These are phyloP conservation scores for Drosophila insularis DNA, from an alignment of 1,140 invertebrate genomes.

Conservation along the genomic window DNA sequence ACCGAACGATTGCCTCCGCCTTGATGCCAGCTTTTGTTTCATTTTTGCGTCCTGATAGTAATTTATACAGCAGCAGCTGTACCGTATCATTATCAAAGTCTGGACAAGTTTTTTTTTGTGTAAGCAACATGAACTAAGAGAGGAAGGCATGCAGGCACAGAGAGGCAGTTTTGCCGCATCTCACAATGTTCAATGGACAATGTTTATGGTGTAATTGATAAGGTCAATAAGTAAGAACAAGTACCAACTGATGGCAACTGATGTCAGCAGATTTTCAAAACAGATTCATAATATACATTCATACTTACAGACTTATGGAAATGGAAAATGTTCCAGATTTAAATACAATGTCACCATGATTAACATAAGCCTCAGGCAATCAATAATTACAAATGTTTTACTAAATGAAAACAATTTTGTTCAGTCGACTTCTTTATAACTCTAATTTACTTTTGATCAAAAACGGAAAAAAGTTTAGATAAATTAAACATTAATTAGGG, in stretches of 20 bases:
- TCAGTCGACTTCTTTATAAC: too few relatives aligned
- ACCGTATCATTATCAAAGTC: constrained; percentile 67
- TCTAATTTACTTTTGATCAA: too few relatives aligned
- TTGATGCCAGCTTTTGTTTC: constrained; percentile 19
- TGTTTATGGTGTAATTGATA: constrained; percentile 1
- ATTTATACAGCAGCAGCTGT: constrained; percentile 73
- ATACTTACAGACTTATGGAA: background rate
- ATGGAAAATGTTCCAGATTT: background rate
- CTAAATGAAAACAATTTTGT: too few relatives aligned
- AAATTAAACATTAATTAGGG: too few relatives aligned
- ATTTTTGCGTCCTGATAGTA: constrained; percentile 61
- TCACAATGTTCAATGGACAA: background rate
- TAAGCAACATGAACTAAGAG: background rate
- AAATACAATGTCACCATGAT: background rate
- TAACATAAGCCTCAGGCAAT: background rate
- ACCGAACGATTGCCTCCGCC: background rate
- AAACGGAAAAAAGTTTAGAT: too few relatives aligned
- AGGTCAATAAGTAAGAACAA: constrained; percentile 4
- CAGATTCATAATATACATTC: background rate
- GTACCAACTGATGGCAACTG: background rate
- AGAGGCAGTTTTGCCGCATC: background rate
- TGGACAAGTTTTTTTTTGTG: constrained; percentile 42
- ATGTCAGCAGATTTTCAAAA: constrained; percentile 1
- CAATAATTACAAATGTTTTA: too few relatives aligned
- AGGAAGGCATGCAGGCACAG: background rate